Conservation (phyloP, 92 coral and sea anemone species). For the Hydrozoanthus gracilis region DNA sequence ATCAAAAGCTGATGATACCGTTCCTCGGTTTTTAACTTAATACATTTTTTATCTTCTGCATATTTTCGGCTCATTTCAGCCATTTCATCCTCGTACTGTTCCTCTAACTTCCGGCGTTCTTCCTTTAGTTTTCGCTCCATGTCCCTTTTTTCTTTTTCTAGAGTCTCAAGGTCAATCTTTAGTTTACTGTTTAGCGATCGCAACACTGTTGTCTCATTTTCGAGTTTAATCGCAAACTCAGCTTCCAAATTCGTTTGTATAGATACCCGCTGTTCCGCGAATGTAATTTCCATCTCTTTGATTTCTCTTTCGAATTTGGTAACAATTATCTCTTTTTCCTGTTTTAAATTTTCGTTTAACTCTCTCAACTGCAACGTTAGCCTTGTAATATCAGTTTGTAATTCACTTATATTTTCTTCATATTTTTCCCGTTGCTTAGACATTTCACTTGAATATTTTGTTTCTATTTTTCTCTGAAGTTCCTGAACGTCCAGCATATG, state of each 20-base stretch:
- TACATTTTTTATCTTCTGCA: conserved; percentile 75
- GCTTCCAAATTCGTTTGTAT: conserved; percentile 78
- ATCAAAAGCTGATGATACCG: conserved; percentile 70
- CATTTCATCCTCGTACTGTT: conserved; percentile 88
- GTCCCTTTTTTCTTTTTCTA: conserved; percentile 91
- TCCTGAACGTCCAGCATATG: conserved; percentile 78
- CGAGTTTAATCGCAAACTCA: conserved; percentile 83
- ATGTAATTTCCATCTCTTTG: conserved; percentile 88
- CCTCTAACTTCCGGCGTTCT: conserved; percentile 81
- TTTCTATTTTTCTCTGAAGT: conserved; percentile 69
- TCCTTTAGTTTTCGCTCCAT: conserved; percentile 81
- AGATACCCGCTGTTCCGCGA: conserved; percentile 82
- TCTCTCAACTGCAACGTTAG: conserved; percentile 89
- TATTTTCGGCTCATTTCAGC: conserved; percentile 78
- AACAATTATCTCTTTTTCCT: conserved; percentile 90
- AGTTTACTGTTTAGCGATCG: conserved; percentile 78
- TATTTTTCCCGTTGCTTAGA: conserved; percentile 78
- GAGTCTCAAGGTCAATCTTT: conserved; percentile 80
- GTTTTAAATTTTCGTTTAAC: conserved; percentile 85
- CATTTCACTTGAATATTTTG: conserved; percentile 73
- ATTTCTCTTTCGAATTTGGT: conserved; percentile 89
- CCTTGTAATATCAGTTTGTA: conserved; percentile 83
- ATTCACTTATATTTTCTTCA: conserved; percentile 82
- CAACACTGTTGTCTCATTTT: conserved; percentile 86
- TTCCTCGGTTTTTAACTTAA: conserved; percentile 82